Evolutionary conservation across 1,140 invertebrate species (phyloP).

Genomic region (Camponotus pennsylvanicus): DNA sequence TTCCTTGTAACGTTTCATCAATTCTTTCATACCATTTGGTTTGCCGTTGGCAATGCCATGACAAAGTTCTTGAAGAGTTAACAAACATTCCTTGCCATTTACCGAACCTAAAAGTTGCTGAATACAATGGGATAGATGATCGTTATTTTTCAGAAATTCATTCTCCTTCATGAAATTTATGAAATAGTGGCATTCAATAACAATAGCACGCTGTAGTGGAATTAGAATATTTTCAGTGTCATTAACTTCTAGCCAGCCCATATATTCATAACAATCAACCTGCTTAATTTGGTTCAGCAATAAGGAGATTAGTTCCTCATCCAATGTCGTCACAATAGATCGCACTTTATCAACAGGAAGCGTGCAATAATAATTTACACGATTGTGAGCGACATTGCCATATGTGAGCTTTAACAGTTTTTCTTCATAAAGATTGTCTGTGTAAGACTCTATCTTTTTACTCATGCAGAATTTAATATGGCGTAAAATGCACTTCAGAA

Average conservation of each 20-base stretch:
- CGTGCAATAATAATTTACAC: not conserved
- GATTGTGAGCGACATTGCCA: slow-evolving; percentile 26
- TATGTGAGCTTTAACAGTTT: slow-evolving; percentile 81
- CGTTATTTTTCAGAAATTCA: slow-evolving; percentile 63
- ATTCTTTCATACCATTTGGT: slow-evolving; percentile 66
- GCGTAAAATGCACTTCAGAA: slow-evolving; percentile 77
- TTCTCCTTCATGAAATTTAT: slow-evolving; percentile 71
- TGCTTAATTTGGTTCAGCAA: slow-evolving; percentile 78
- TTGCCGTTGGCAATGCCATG: slow-evolving; percentile 62
- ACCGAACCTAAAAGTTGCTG: slow-evolving; percentile 76
- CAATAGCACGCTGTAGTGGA: slow-evolving; percentile 79
- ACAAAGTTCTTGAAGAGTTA: slow-evolving; percentile 75
- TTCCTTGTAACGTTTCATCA: slow-evolving; percentile 76
- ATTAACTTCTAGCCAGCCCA: slow-evolving; percentile 80
- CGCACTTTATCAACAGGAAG: not conserved
- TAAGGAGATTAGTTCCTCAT: slow-evolving; percentile 71
- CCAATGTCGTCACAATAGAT: slow-evolving; percentile 62
- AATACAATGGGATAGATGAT: slow-evolving; percentile 75
- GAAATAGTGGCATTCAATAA: slow-evolving; percentile 78
- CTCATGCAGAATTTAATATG: not conserved
- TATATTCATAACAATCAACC: slow-evolving; percentile 78
- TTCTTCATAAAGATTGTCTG: not conserved
- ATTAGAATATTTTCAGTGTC: slow-evolving; percentile 75
- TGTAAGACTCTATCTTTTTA: not conserved
- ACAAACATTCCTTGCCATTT: slow-evolving; percentile 18